Conservation (phyloP, 2,888 invertebrate species). For the Eupithecia vulgata region DNA sequence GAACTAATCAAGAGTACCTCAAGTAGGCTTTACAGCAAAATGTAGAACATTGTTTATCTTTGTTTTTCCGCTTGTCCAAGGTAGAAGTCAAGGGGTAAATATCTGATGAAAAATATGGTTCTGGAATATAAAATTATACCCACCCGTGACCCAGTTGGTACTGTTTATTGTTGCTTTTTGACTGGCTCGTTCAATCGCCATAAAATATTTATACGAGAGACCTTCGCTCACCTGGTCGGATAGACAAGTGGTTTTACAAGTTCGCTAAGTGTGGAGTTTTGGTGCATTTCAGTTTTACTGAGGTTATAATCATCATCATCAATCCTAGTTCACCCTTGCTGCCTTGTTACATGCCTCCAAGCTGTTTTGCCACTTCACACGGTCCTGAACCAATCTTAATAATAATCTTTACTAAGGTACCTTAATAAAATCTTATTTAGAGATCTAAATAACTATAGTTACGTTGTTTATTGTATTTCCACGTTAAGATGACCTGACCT, state of each 20-base stretch:
- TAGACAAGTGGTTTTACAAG: not conserved
- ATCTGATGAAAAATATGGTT: not conserved
- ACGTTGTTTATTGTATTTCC: too few species aligned
- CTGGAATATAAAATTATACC: slow-evolving; percentile 3
- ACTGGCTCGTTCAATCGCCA: slow-evolving; percentile 45
- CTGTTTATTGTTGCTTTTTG: slow-evolving; percentile 44
- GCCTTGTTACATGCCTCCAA: too few species aligned
- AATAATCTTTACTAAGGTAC: too few species aligned
- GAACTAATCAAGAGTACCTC: not conserved
- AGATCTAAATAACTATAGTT: too few species aligned
- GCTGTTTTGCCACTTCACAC: too few species aligned
- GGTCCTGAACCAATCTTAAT: too few species aligned
- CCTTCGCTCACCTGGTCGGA: slow-evolving; percentile 31
- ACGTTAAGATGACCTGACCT: too few species aligned
- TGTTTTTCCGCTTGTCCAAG: not conserved
- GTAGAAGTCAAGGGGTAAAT: not conserved
- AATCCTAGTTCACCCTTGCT: too few species aligned
- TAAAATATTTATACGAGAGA: slow-evolving; percentile 46
- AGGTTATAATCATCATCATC: too few species aligned
- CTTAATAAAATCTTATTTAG: too few species aligned
- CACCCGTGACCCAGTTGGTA: slow-evolving; percentile 36
- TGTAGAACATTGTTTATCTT: not conserved
- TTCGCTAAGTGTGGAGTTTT: not conserved
- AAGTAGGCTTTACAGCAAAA: too few species aligned
- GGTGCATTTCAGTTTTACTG: too few species aligned